Conservation (phyloP, 2,113 vertebrate genomes). For the Bufo bufo region DNA sequence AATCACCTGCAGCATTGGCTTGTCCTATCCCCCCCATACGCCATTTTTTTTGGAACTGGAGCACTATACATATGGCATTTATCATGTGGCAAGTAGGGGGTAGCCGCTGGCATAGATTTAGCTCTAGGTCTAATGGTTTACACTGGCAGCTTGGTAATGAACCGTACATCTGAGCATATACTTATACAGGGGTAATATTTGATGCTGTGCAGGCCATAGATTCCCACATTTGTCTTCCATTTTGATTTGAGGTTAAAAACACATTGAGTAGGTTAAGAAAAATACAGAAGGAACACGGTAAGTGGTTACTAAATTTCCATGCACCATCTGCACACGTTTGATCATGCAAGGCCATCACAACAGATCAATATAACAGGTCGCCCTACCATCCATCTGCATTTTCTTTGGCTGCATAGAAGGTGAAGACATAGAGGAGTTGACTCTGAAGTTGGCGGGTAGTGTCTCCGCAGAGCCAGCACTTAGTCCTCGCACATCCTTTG, state of each 20-base stretch:
- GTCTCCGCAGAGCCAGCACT: conserved; percentile 89
- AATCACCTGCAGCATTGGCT: no score
- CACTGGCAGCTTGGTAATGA: no score
- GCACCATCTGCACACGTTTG: neutral
- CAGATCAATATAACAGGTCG: neutral
- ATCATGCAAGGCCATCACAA: neutral
- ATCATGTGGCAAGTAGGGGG: no score
- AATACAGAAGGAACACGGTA: neutral
- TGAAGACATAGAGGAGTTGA: conserved; percentile 83
- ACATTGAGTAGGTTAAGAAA: neutral
- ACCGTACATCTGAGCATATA: no score
- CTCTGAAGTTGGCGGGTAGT: conserved; percentile 92
- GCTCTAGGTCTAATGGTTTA: no score
- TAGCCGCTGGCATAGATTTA: no score
- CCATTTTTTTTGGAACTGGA: no score
- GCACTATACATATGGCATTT: no score
- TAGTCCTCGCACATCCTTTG: conserved; percentile 91
- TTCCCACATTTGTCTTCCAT: neutral
- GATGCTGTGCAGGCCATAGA: no score
- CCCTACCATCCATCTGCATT: conserved; percentile 92
- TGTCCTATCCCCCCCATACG: no score
- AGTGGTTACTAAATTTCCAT: neutral
- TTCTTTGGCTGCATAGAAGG: conserved; percentile 93
- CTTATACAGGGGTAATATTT: no score
- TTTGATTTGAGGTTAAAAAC: neutral